A percentile compares a stretch with the other conserved stretches of the same genome.
Evolutionary conservation across 1,140 invertebrate species (phyloP).

Genomic region (Prorops nasuta): DNA sequence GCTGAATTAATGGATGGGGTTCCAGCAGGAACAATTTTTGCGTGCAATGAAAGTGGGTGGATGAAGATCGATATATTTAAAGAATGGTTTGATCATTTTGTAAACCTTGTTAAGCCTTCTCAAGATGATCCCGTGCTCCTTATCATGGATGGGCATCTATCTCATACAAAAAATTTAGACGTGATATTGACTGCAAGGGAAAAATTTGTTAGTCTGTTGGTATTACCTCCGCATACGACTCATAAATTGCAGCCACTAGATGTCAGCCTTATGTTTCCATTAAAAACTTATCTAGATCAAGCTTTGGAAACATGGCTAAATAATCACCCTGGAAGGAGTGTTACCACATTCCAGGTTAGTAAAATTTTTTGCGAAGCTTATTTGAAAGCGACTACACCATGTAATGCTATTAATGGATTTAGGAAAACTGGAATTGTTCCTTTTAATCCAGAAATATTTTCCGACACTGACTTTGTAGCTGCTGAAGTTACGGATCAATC

Average conservation of each 20-base stretch:
- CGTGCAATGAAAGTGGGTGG: slow-evolving; percentile 15
- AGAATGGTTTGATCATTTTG: slow-evolving; percentile 24
- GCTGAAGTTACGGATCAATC: slow-evolving; percentile 17
- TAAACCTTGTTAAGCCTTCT: slow-evolving; percentile 14
- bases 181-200: slow-evolving; percentile 9
- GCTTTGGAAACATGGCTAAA: not conserved
- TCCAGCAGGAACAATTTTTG: slow-evolving; percentile 8
- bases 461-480: not conserved
- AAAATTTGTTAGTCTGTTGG: slow-evolving; percentile 28
- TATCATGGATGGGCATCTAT: slow-evolving; percentile 25
- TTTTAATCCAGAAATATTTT: not conserved
- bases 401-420: not conserved
- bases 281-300: not conserved
- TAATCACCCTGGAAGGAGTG: not conserved
- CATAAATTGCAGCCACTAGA: slow-evolving; percentile 46
- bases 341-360: not conserved
- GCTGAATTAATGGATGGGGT: not conserved
- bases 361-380: not conserved
- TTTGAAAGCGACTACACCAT: not conserved
- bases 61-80: slow-evolving; percentile 23
- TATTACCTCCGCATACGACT: slow-evolving; percentile 38
- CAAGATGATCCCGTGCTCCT: slow-evolving; percentile 23
- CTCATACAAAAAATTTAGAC: slow-evolving; percentile 19
- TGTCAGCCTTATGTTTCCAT: slow-evolving; percentile 16
- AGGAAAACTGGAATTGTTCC: not conserved